Percentiles rank a stretch among this genome's conserved stretches.
Conservation (phyloP, 1,140 invertebrate genomes). For the Drosophila ercepeae region DNA sequence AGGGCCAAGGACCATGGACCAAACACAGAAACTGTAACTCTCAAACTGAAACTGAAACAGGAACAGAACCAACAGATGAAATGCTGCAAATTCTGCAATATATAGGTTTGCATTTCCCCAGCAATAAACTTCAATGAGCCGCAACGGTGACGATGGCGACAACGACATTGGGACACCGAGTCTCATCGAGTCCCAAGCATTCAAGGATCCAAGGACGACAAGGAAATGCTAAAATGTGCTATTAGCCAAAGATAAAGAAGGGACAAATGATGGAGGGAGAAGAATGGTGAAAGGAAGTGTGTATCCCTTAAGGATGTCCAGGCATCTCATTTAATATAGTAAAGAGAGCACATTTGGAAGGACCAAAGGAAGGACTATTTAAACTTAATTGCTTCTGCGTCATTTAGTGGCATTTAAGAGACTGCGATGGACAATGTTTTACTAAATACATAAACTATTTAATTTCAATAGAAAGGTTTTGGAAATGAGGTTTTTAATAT, state of each 20-base stretch:
- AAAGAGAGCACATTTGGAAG: not conserved
- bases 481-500: too few species aligned
- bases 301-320: not conserved
- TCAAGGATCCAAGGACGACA: conserved; percentile 13
- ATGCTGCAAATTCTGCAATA: conserved; percentile 63
- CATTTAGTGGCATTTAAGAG: not conserved
- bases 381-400: conserved; percentile 18
- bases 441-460: not conserved
- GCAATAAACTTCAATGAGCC: conserved; percentile 75
- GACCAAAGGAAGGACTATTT: not conserved
- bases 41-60: conserved; percentile 3
- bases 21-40: not conserved
- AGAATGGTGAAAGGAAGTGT: not conserved
- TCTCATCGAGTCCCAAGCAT: conserved; percentile 16
- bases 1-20: not conserved
- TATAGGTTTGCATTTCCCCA: conserved; percentile 74
- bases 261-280: conserved; percentile 32
- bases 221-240: conserved; percentile 68
- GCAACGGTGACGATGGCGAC: conserved; percentile 43
- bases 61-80: conserved; percentile 31
- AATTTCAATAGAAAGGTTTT: not conserved
- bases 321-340: conserved; percentile 5
- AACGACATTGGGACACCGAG: conserved; percentile 12
- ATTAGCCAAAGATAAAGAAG: conserved; percentile 45
- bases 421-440: not conserved